Percentiles rank a stretch among this genome's conserved stretches.
Conservation (phyloP, 2,888 invertebrate genomes). For the Drosophila hamatofila region DNA sequence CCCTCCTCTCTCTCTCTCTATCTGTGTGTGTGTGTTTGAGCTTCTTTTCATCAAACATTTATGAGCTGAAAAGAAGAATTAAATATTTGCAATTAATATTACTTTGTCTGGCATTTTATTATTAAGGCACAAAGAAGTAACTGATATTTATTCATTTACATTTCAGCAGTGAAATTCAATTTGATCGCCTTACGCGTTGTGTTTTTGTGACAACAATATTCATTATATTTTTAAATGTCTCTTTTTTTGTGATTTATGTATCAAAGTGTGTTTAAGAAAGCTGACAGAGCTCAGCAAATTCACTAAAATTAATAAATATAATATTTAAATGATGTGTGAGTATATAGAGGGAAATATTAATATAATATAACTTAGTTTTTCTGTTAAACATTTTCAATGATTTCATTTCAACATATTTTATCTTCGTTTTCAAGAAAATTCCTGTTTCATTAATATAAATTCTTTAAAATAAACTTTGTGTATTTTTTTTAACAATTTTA, state of each 20-base stretch:
- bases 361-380: too few species aligned
- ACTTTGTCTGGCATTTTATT: constrained; percentile 34
- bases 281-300: neutral
- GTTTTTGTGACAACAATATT: neutral
- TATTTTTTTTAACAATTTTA: too few species aligned
- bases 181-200: neutral
- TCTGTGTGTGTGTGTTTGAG: neutral
- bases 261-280: neutral
- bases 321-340: too few species aligned
- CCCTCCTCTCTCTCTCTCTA: neutral
- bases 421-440: too few species aligned
- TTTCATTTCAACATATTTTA: too few species aligned
- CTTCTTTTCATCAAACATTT: constrained; percentile 9
- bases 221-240: neutral
- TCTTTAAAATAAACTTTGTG: too few species aligned
- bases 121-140: constrained; percentile 18
- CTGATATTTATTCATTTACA: constrained; percentile 17
- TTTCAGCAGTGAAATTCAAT: neutral
- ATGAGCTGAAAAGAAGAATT: constrained; percentile 42
- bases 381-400: too few species aligned
- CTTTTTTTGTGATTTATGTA: neutral
- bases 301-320: rapidly evolving
- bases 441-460: too few species aligned
- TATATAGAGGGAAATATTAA: too few species aligned
- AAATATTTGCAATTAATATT: constrained; percentile 45